Evolutionary conservation across 92 coral and sea anemone genomes (phyloP), one percentile per base, ranked within the genome.

Genomic region (Ricordea florida): DNA sequence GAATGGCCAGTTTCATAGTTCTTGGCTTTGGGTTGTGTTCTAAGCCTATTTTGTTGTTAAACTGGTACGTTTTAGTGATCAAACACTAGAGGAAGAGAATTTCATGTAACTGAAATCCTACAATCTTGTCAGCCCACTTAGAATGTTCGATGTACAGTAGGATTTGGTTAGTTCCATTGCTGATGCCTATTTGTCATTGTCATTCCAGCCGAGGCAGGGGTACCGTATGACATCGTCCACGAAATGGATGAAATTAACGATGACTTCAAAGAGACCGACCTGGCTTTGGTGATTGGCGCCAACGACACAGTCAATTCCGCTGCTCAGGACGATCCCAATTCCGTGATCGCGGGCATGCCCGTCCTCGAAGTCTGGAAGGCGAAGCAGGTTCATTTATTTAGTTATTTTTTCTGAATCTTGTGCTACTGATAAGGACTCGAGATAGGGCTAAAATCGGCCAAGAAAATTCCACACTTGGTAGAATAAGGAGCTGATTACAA

Each of bases 211-310:
- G 98, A 94, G 71, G 98, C 98, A 3, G 98, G 98, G 24, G 96
- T 94, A 11, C 98, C 98, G 3, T 94, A 94, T 49, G 98, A 94
- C 75, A 69, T 94, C 52, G 98, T 94, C 6, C 85, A 82, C 25
- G 98, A 94, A 64, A 91, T 94, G 98, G 98, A 94, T 66, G 98
- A 94, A 81, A 94, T 94, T 65, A 94, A 94, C 59, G 98, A 94
- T 9, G 98, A 94, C 71, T 94, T 94, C 74, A 72, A 94, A 0
- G 96, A 92, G 7, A 94, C 98, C 1, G 98, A 94, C 79, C 61
- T 94, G 9, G 98, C 91, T 1, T 74, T 92, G 10, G 92, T 94
- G 36, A 94, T 91, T 47, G 98, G 98, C 55, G 98, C 98, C 16
- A 94, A 94, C 83, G 98, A 94, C 57, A 94, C 98, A 0, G 97